Conservation (phyloP, 2,797 vertebrate genomes). For the Chiloscyllium punctatum region DNA sequence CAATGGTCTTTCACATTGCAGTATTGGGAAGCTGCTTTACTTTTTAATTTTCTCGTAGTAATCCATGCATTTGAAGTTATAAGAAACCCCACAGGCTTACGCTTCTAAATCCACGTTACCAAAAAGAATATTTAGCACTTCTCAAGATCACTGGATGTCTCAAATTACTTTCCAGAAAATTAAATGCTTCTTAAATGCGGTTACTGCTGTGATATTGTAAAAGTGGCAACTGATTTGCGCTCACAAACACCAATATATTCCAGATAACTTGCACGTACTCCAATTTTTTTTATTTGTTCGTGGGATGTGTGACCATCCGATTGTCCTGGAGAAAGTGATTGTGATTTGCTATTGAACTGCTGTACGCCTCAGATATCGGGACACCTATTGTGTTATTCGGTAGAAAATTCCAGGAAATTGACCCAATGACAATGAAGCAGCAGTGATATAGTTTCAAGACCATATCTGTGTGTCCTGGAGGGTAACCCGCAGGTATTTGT, state of each 20-base stretch:
- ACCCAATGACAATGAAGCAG: no score
- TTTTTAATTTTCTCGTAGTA: not conserved
- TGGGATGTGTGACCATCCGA: not conserved
- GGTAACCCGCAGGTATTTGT: no score
- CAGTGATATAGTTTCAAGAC: no score
- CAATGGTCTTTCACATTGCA: not conserved
- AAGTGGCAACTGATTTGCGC: not conserved
- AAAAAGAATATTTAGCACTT: not conserved
- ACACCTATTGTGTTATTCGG: no score
- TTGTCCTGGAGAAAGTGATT: no score
- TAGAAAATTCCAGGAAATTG: no score
- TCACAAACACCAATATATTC: not conserved
- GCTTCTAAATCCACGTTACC: not conserved
- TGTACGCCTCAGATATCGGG: no score
- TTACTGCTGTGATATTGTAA: not conserved
- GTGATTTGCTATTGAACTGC: no score
- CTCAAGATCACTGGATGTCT: not conserved
- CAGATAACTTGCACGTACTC: not conserved
- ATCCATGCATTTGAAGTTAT: not conserved
- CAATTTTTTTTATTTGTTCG: not conserved
- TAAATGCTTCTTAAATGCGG: not conserved
- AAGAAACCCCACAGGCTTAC: not conserved
- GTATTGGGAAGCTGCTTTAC: not conserved
- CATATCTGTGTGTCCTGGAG: no score
- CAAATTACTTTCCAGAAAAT: not conserved